Evolutionary conservation across 2,113 vertebrate species (phyloP).

Genomic region (Chaetops frenatus): DNA sequence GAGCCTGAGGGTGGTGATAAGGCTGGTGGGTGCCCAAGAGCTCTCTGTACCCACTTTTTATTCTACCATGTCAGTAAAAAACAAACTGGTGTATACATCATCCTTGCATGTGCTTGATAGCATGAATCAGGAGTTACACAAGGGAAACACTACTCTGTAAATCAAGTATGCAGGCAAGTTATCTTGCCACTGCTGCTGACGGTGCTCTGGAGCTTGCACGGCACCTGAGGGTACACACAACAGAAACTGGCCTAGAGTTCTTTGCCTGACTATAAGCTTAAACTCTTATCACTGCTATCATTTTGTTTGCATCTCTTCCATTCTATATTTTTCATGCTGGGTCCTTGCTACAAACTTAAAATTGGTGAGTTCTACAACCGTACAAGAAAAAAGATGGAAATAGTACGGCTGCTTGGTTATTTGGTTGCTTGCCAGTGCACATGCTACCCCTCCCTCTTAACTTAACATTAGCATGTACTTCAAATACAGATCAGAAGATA

Average conservation of each 20-base stretch:
- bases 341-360: conserved; percentile 91
- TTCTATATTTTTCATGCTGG: conserved; percentile 83
- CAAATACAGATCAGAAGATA: conserved; percentile 41
- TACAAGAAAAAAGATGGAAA: conserved; percentile 60
- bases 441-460: conserved; percentile 7
- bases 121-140: conserved; percentile 6
- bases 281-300: conserved; percentile 76
- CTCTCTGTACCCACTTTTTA: not conserved
- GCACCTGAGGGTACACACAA: conserved; percentile 45
- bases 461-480: conserved; percentile 42
- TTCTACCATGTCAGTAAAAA: conserved; percentile 22
- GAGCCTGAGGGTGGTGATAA: not conserved
- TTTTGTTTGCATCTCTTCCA: conserved; percentile 81
- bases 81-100: not conserved
- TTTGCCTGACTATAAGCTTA: conserved; percentile 72
- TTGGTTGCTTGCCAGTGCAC: conserved; percentile 70
- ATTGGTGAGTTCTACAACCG: conserved; percentile 89
- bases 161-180: not conserved
- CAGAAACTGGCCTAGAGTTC: conserved; percentile 41
- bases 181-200: conserved; percentile 63
- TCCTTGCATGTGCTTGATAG: conserved; percentile 63
- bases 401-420: conserved; percentile 62
- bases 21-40: not conserved
- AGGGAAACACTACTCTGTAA: not conserved
- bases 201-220: conserved; percentile 65